A percentile compares a stretch with the other conserved stretches of the same genome.
Evolutionary conservation across 2,888 invertebrate species (phyloP).

Genomic region (Drosophila mimica): DNA sequence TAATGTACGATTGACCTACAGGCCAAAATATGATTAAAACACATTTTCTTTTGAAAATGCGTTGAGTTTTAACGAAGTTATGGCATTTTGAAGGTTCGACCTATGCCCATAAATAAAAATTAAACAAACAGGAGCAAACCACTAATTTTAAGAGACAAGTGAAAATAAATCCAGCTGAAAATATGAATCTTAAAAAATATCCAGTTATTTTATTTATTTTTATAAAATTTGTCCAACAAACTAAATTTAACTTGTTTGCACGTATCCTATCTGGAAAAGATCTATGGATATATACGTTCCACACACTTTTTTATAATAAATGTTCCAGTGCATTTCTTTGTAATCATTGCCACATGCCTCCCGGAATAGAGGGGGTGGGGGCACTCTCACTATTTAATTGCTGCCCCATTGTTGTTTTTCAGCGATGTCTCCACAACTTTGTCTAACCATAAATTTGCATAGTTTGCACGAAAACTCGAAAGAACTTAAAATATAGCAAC

Average conservation of each 20-base stretch:
- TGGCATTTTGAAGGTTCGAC: no score
- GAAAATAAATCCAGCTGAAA: neutral
- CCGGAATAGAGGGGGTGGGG: neutral
- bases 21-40: no score
- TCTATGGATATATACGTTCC: neutral
- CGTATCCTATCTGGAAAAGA: neutral
- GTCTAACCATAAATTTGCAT: constrained; percentile 72
- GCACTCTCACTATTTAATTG: constrained; percentile 44
- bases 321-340: neutral
- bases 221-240: neutral
- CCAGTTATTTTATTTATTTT: no score
- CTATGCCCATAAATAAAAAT: neutral
- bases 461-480: constrained; percentile 43
- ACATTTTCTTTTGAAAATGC: no score
- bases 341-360: neutral
- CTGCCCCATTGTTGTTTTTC: constrained; percentile 50
- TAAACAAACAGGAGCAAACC: neutral
- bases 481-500: constrained; percentile 60
- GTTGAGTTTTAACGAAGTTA: no score
- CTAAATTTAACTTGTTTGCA: no score
- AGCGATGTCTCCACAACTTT: constrained; percentile 65
- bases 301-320: neutral
- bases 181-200: neutral
- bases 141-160: neutral
- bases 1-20: no score